These are phyloP conservation scores for Drosophila anomalata DNA, from an alignment of 2,888 invertebrate genomes.

Conservation along the genomic window DNA sequence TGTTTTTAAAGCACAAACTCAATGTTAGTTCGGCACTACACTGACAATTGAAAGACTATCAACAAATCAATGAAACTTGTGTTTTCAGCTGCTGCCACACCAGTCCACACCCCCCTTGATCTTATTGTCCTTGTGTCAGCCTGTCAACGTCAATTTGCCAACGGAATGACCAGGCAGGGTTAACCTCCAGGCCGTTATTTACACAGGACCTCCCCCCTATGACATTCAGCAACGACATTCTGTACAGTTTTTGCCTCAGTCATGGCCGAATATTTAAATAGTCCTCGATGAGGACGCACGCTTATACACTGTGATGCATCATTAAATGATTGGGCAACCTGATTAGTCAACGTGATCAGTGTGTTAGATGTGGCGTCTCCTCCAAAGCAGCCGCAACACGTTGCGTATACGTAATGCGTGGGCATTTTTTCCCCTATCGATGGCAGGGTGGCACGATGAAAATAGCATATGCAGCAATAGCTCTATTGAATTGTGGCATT, in stretches of 20 bases:
- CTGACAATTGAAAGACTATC: slow-evolving; percentile 32
- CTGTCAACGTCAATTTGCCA: slow-evolving; percentile 62
- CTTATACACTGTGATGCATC: slow-evolving; percentile 31
- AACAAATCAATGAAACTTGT: slow-evolving; percentile 58
- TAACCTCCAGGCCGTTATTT: slow-evolving; percentile 24
- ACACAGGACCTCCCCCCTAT: slow-evolving; percentile 1
- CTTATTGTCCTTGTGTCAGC: slow-evolving; percentile 17
- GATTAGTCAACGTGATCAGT: slow-evolving; percentile 51
- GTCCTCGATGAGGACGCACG: slow-evolving; percentile 14
- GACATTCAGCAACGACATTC: slow-evolving; percentile 19
- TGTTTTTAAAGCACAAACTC: too few relatives aligned
- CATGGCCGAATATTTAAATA: slow-evolving; percentile 42
- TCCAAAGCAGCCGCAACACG: slow-evolving; percentile 21
- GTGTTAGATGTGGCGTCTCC: slow-evolving; percentile 22
- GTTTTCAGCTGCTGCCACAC: slow-evolving; percentile 26
- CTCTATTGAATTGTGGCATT: slow-evolving; percentile 6
- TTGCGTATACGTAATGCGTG: slow-evolving; percentile 36
- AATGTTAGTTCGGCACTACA: slow-evolving; percentile 11
- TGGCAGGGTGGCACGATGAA: slow-evolving; percentile 38
- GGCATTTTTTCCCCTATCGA: slow-evolving; percentile 32
- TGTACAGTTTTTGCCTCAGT: slow-evolving; percentile 22
- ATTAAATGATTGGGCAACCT: slow-evolving; percentile 65
- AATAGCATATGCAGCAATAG: slow-evolving; percentile 48
- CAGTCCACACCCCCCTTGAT: slow-evolving; percentile 2
- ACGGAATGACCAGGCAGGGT: slow-evolving; percentile 30